Percentiles rank a stretch among this genome's conserved stretches.
phyloP scores from a whole-genome alignment of 2,113 vertebrate genomes.

The Pelmatolapia mariae region DNA sequence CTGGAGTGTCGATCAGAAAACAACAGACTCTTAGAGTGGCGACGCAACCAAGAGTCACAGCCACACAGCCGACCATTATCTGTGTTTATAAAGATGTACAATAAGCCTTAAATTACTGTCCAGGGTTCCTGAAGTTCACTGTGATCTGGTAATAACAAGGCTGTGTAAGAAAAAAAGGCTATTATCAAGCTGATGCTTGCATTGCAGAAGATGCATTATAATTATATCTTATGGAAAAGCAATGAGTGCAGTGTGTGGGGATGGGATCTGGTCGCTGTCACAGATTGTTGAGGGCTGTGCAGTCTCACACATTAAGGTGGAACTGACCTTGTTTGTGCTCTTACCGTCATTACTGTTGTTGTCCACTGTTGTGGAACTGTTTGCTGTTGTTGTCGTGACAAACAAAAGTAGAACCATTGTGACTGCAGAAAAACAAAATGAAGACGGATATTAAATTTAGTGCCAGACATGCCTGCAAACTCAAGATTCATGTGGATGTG shows the following conservation, averaged over 20 bases:
- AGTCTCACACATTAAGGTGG: conserved; percentile 2
- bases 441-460: conserved; percentile 54
- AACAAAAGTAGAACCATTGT: conserved; percentile 75
- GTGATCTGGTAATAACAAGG: conserved; percentile 48
- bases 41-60: background rate
- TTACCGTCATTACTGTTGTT: conserved; percentile 37
- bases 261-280: background rate
- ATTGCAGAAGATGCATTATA: background rate
- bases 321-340: background rate
- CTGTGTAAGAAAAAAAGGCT: conserved; percentile 10
- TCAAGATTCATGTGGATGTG: conserved; percentile 2
- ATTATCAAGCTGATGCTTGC: conserved; percentile 29
- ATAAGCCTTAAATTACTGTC: conserved; percentile 47
- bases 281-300: background rate
- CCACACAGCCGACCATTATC: conserved; percentile 2
- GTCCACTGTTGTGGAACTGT: conserved; percentile 1
- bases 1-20: conserved; percentile 9
- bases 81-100: conserved; percentile 20
- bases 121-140: conserved; percentile 4
- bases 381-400: conserved; percentile 39
- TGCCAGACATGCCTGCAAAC: conserved; percentile 18
- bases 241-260: background rate
- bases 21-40: conserved; percentile 1
- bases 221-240: conserved; percentile 20
- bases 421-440: conserved; percentile 58